Base-by-base conservation (phyloP, 2,888 invertebrate genomes). In the Plagodis pulveraria region DNA sequence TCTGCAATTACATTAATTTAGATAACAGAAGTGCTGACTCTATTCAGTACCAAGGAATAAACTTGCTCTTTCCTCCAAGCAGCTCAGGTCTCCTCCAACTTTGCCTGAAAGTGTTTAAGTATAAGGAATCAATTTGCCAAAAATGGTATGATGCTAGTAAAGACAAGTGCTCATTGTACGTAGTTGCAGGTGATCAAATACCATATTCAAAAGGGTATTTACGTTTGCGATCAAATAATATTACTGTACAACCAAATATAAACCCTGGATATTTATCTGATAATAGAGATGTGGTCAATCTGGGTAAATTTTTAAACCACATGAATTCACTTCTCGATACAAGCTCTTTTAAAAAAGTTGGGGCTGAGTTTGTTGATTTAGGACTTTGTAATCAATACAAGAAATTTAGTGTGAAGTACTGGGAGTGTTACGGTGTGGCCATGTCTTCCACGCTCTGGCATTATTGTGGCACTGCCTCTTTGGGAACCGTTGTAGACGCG, bases 401-500 rank as follows among this genome's bases (percentile, higher is more conserved):
- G 6, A 35, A 47, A 5, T 43, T 40, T 6, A 63, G 61, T 9
- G 33, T 33, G 5, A 69, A 69, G 0, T 80, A 66, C 40, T 78
- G 72, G 71, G 58, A 62, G 6, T 81, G 80, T 11, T 79, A 77
- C 44, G 67, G 63, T 4, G n/a, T 67, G 2, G 63, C 65, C 1
- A 67, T 74, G 70, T 95, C 78, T 0, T 91, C 94, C 40, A 95
- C 96, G 0, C 94, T 95, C 56, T 96, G 95, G 75, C 96, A 96
- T 80, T 95, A 94, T 0, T 87, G 93, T 0, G 94, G 96, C 0
- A 96, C 96, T 0, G 94, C 94, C 52, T 95, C 96, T 74, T 96
- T 97, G 96, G 96, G 96, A 0, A 93, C 95, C 0, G 96, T 96
- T 0, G 94, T 96, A 0, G 95, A 95, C 79, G 89, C 94, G 0